Percentiles rank a stretch among this genome's conserved stretches.
Evolutionary conservation across 2,113 vertebrate species (phyloP).

Genomic region (Microcebus lehilahytsara): DNA sequence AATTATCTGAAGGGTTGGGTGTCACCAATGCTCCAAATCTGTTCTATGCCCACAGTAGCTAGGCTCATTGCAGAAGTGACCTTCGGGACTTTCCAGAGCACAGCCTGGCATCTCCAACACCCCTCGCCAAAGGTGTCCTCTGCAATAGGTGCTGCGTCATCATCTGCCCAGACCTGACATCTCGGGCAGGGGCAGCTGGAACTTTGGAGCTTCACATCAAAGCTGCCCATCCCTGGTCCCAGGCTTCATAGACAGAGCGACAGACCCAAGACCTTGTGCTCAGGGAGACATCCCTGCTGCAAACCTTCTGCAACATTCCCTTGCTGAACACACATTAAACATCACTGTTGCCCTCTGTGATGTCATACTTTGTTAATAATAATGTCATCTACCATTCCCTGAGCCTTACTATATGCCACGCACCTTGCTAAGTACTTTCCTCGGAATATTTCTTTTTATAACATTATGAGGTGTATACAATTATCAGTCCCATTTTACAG

Average conservation of each 20-base stretch:
- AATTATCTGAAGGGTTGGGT: neutral
- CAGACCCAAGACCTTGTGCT: neutral
- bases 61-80: neutral
- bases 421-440: neutral
- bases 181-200: neutral
- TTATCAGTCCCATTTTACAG: neutral
- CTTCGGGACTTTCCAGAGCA: neutral
- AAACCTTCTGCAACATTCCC: neutral
- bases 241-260: neutral
- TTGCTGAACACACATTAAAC: neutral
- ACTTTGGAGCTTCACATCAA: slow-evolving; percentile 35
- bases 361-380: neutral
- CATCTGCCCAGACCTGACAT: neutral
- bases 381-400: neutral
- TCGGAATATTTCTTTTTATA: neutral
- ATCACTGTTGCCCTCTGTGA: neutral
- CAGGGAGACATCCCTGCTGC: neutral
- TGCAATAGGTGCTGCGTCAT: neutral
- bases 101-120: neutral
- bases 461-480: neutral
- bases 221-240: neutral
- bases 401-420: neutral
- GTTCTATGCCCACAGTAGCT: neutral
- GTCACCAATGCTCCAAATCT: neutral
- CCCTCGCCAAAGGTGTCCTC: neutral